phyloP scores from a whole-genome alignment of 1,140 invertebrate species.

The Diachasma alloeum region DNA sequence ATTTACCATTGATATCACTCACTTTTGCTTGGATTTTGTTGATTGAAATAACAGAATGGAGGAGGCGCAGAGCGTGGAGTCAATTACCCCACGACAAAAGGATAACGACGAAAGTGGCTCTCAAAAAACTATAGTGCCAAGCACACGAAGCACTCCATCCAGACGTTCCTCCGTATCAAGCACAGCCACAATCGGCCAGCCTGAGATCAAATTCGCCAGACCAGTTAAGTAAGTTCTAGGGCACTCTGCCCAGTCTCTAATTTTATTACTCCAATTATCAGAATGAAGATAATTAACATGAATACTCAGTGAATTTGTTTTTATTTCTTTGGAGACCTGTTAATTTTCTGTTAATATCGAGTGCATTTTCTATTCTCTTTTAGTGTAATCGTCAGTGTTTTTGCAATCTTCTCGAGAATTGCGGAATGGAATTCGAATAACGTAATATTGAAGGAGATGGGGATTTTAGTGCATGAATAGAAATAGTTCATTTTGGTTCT shows the following conservation, averaged over 20 bases:
- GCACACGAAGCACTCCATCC: slow-evolving; percentile 39
- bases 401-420: slow-evolving; percentile 30
- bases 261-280: not conserved
- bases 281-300: not conserved
- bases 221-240: slow-evolving; percentile 57
- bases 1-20: too few species aligned
- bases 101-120: slow-evolving; percentile 45
- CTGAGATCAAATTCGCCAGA: slow-evolving; percentile 60
- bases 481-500: not conserved
- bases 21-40: not conserved
- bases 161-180: slow-evolving; percentile 45
- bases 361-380: slow-evolving; percentile 26
- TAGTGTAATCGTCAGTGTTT: slow-evolving; percentile 29
- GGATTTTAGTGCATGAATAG: slow-evolving; percentile 15
- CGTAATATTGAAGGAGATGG: slow-evolving; percentile 17
- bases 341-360: not conserved
- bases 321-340: not conserved
- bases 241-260: slow-evolving; percentile 30
- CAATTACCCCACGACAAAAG: slow-evolving; percentile 44
- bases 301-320: not conserved
- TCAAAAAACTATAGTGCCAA: slow-evolving; percentile 49
- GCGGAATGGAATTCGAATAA: slow-evolving; percentile 27
- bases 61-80: slow-evolving; percentile 46
- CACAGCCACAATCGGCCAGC: slow-evolving; percentile 44
- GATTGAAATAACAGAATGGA: slow-evolving; percentile 37